Evolutionary conservation across 1,140 invertebrate species (phyloP), one percentile per base, ranked within the genome.

Genomic region (Bombus fervidus): DNA sequence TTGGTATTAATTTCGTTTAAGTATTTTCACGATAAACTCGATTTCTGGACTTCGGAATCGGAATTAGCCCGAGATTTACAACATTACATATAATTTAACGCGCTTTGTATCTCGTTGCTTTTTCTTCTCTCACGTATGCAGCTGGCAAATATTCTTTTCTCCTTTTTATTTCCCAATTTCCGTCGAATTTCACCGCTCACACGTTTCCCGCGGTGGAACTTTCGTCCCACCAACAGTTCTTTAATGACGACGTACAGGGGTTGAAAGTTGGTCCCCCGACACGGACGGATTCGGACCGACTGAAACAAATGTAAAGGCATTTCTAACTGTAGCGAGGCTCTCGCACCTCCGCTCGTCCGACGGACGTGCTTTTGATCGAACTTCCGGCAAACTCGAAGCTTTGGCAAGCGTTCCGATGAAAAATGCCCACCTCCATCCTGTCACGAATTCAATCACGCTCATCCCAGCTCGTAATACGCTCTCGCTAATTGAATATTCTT

Each of bases 271-370:
- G 72, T 74, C 59, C 22, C 78, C 66, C 88, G 76, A 85, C 81
- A 22, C 41, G 57, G 77, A 83, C 81, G 78, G 72, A 81, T 81
- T 89, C 39, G 39, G 47, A 62, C 73, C 64, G 80, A 85, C 78
- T 72, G 74, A 39, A 81, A 85, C 86, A 66, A 87, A 89, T 87
- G 88, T 64, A 43, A 68, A 71, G 68, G 79, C 75, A 90, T 90
- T 89, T 90, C 80, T 89, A 89, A 89, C 88, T 77, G 81, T 41
- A n/a, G 76, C 71, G 78, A 86, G 72, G 5, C 1, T 15, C 9
- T 74, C 53, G 28, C 28, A n/a, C 18, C 59, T 62, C 34, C 13
- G 15, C 41, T 31, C 53, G 59, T 64, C 87, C 85, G 87, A 89
- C 87, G 73, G 77, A 47, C 83, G 47, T 79, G 80, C 84, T 81